Base-by-base conservation (phyloP, 2,888 invertebrate genomes). In the Eueremaeus valkanovi region DNA sequence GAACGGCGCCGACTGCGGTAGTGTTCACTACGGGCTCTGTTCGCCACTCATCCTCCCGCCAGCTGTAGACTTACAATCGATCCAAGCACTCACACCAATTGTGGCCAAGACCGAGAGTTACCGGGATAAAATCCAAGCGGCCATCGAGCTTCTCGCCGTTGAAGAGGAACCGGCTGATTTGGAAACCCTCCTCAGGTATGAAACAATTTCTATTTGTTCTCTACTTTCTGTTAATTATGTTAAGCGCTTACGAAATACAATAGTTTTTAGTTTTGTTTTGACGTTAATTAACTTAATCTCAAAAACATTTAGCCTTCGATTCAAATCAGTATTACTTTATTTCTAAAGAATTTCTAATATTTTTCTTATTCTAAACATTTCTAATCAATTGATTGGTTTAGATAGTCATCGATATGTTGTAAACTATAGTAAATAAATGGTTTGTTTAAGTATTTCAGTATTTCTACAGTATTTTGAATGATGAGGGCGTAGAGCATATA, bases 81-180 rank as follows among this genome's bases (percentile, higher is more conserved):
- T 31, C 9, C 63, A 63, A 11, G 31, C 63, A 24, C 63, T 45
- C n/a, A 45, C 61, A 29, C 55, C 75, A 45, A 70, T 75, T 75
- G 68, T 58, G 33, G 31, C 75, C 29, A 58, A 58, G 24, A n/a
- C 45, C n/a, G 75, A 75, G 40, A 51, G 70, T 9, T 75, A 70
- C 45, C 75, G 75, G 27, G 70, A 75, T 13, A 75, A 75, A 18
- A 72, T 75, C 29, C 68, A 58, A 18, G 75, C 75, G 11, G 73
- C 75, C n/a, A 68, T 76, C 36, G 76, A 77, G 31, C 58, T 79
- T 18, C 58, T 80, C n/a, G 78, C 79, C 27, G 74, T 88, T 81
- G 88, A 89, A 81, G 81, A 79, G 42, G 86, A 88, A 79, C 84
- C 91, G 74, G 89, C 90, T 81, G 89, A 89, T 81, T 84, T 91